Evolutionary conservation across 2,797 vertebrate genomes (phyloP).

Genomic region (Melanogrammus aeglefinus): DNA sequence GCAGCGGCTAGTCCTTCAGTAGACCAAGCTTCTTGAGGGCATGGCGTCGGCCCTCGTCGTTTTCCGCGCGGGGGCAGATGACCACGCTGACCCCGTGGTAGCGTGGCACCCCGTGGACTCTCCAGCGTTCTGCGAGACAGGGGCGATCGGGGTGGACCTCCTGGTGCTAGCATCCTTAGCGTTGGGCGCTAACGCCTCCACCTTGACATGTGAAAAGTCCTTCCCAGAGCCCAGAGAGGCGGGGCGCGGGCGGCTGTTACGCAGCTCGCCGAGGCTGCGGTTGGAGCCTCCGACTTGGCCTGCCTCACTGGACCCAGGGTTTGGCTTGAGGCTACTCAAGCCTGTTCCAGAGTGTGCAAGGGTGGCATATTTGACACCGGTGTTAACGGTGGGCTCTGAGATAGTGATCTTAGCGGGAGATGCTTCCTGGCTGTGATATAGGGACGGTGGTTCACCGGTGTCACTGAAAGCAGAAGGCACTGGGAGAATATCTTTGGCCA

Average conservation of each 20-base stretch:
- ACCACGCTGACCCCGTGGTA: constrained; percentile 83
- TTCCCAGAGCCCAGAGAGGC: constrained; percentile 73
- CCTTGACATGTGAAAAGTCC: constrained; percentile 68
- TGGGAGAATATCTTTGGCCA: constrained; percentile 37
- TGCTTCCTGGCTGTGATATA: background rate
- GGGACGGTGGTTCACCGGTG: background rate
- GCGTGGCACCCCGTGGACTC: constrained; percentile 69
- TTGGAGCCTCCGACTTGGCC: background rate
- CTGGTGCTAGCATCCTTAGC: constrained; percentile 28
- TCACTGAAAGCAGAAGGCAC: constrained; percentile 59
- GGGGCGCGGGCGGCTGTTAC: constrained; percentile 71
- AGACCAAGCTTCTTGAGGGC: constrained; percentile 89
- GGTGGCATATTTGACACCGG: constrained; percentile 77
- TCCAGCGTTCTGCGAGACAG: constrained; percentile 48
- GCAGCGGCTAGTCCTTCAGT: constrained; percentile 76
- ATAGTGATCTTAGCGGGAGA: constrained; percentile 11
- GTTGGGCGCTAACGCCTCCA: constrained; percentile 29
- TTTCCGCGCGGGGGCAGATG: constrained; percentile 77
- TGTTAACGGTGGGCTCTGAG: background rate
- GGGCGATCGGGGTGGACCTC: constrained; percentile 47
- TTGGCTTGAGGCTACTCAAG: constrained; percentile 62
- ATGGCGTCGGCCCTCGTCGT: constrained; percentile 72
- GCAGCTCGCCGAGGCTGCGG: constrained; percentile 46
- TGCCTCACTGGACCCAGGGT: background rate
- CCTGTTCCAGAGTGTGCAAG: constrained; percentile 76